phyloP scores from a whole-genome alignment of 2,797 vertebrate species.

The Anolis apletophallus region DNA sequence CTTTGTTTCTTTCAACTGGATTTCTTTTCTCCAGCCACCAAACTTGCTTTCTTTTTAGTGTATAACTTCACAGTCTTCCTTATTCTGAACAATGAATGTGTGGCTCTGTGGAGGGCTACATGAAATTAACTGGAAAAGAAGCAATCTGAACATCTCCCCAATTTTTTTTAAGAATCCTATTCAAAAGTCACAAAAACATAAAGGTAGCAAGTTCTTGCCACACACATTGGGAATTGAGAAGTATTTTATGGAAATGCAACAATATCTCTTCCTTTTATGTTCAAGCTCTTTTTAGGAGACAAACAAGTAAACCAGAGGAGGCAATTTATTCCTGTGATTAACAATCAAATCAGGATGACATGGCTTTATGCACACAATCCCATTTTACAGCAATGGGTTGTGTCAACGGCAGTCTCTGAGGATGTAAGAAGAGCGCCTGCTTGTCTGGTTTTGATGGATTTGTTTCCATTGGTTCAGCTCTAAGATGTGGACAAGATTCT shows the following conservation, averaged over 20 bases:
- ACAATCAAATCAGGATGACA: background rate
- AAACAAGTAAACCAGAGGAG: background rate
- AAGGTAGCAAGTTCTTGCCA: background rate
- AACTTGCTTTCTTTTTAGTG: slow-evolving; percentile 36
- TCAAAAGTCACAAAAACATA: background rate
- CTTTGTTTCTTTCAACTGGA: slow-evolving; percentile 46
- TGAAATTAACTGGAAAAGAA: background rate
- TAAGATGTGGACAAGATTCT: no score
- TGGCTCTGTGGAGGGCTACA: slow-evolving; percentile 2
- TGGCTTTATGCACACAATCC: background rate
- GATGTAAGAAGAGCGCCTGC: no score
- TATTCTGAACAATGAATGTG: background rate
- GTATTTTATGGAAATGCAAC: background rate
- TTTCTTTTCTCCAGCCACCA: slow-evolving; percentile 32
- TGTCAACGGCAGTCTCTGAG: no score
- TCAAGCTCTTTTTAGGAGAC: background rate
- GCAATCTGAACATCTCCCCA: slow-evolving; percentile 2
- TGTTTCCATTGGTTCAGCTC: no score
- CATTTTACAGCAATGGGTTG: background rate
- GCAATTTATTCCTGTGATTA: background rate
- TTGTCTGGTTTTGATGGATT: no score
- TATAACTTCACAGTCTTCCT: slow-evolving; percentile 3
- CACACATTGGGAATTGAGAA: background rate
- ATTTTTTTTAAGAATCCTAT: background rate
- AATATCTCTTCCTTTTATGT: background rate